Evolutionary conservation across 1,140 invertebrate species (phyloP).

Genomic region (Hycleus cichorii): DNA sequence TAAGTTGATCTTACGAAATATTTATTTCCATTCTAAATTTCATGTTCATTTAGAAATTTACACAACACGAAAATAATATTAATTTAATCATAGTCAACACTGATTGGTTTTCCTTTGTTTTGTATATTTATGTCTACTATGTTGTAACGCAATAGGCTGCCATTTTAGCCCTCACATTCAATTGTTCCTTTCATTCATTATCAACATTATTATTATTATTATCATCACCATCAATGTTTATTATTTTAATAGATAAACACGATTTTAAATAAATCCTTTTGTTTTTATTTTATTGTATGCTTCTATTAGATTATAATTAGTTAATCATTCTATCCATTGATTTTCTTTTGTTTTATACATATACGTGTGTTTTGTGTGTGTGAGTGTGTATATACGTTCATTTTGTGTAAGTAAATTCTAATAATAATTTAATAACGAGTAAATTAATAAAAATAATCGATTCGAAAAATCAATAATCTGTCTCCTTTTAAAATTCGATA

Average conservation of each 20-base stretch:
- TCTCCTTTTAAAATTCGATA: background rate
- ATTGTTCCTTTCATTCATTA: background rate
- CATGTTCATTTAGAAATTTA: background rate
- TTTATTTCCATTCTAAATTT: background rate
- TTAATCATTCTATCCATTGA: background rate
- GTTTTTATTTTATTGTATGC: background rate
- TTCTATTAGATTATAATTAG: background rate
- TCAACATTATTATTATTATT: background rate
- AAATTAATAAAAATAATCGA: background rate
- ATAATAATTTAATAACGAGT: no score
- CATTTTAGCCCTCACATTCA: constrained; percentile 16
- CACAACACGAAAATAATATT: background rate
- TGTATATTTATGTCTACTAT: constrained; percentile 12
- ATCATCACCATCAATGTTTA: background rate
- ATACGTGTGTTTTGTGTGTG: background rate
- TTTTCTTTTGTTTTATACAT: constrained; percentile 1
- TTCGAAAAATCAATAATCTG: background rate
- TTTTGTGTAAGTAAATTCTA: no score
- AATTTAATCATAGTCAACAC: background rate
- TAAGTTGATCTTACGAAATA: constrained; percentile 10
- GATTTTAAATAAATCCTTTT: background rate
- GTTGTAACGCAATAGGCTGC: constrained; percentile 14
- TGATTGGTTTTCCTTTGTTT: background rate
- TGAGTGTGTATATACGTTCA: no score
- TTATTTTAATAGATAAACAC: background rate